phyloP scores from a whole-genome alignment of 2,888 invertebrate species.

The Cantharis rustica region DNA sequence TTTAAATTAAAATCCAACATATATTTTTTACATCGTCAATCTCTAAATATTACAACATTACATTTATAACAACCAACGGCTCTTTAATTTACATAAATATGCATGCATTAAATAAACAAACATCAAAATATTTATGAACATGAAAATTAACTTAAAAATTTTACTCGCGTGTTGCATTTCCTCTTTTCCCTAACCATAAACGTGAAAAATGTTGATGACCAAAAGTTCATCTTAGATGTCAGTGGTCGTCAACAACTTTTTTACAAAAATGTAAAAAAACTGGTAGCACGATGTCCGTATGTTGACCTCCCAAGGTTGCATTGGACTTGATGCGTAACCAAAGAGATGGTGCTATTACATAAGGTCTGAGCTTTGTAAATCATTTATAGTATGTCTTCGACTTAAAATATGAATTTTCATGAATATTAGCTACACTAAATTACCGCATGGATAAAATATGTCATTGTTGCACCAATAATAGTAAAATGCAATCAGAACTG shows the following conservation, averaged over 20 bases:
- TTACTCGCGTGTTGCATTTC: not conserved
- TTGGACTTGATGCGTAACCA: slow-evolving; percentile 13
- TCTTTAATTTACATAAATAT: slow-evolving; percentile 12
- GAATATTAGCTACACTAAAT: no score
- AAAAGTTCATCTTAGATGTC: not conserved
- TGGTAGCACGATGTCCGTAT: slow-evolving; percentile 23
- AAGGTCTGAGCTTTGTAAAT: no score
- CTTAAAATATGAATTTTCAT: no score
- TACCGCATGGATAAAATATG: no score
- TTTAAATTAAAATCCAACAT: not conserved
- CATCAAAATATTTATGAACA: slow-evolving; percentile 11
- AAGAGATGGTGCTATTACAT: not conserved
- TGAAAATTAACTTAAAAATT: not conserved
- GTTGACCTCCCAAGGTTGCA: slow-evolving; percentile 28
- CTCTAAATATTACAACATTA: not conserved
- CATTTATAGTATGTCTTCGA: no score
- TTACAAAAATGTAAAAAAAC: slow-evolving; percentile 14
- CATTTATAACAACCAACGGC: slow-evolving; percentile 1
- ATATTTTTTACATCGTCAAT: not conserved
- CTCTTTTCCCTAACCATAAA: not conserved
- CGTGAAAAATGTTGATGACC: not conserved
- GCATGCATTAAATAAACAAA: slow-evolving; percentile 7
- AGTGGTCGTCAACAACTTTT: not conserved
- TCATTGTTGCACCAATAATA: no score
- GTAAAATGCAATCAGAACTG: no score